These are phyloP conservation scores for Dasypus novemcinctus DNA, from an alignment of 2,113 vertebrate genomes.

Conservation along the genomic window DNA sequence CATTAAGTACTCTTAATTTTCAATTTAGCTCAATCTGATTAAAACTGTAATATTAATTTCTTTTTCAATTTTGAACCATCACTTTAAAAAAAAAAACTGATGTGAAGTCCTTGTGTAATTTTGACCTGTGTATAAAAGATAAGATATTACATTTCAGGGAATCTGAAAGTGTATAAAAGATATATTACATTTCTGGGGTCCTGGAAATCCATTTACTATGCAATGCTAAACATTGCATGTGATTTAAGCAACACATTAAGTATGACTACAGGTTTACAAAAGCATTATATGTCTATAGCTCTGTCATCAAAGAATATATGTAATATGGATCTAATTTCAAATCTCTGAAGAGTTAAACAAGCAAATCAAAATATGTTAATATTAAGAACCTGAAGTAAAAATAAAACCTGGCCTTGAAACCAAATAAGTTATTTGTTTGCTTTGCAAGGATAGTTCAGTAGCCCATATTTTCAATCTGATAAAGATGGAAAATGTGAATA, in stretches of 20 bases:
- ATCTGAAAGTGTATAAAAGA: neutral
- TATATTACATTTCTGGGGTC: neutral
- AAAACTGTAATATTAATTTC: neutral
- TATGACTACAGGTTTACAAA: neutral
- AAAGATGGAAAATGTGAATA: neutral
- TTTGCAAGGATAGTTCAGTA: neutral
- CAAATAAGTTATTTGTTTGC: neutral
- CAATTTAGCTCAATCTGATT: neutral
- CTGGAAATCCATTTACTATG: neutral
- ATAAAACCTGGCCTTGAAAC: neutral
- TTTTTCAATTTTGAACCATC: neutral
- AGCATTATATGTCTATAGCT: neutral
- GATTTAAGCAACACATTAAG: neutral
- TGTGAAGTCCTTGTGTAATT: neutral
- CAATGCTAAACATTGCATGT: neutral
- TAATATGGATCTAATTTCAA: neutral
- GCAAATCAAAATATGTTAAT: neutral
- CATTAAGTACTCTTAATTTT: neutral
- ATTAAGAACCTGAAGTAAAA: constrained; percentile 12
- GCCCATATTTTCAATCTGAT: neutral
- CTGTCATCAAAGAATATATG: neutral
- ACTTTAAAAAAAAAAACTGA: neutral
- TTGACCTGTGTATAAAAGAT: neutral
- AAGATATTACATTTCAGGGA: neutral
- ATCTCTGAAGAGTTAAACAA: neutral